Conservation (phyloP, 2,888 invertebrate species). For the Tenthredo distinguenda region DNA sequence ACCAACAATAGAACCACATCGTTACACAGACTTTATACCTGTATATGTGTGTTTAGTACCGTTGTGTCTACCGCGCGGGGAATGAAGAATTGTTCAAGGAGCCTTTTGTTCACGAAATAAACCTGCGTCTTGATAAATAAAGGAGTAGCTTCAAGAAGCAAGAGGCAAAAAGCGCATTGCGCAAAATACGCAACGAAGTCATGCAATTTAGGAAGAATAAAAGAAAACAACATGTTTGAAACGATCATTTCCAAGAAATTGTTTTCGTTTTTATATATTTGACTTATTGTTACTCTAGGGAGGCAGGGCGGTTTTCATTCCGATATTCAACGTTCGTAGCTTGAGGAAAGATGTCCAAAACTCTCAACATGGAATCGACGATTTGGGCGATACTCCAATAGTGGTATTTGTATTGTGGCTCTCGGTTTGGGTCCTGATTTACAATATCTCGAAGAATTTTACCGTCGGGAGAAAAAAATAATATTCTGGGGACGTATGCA, state of each 20-base stretch:
- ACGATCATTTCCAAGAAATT: neutral
- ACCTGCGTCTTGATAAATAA: conserved; percentile 33
- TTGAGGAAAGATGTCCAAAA: conserved; percentile 60
- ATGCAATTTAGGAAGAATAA: neutral
- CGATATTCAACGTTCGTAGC: neutral
- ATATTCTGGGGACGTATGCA: conserved; percentile 84
- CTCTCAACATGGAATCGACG: conserved; percentile 79
- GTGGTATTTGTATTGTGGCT: conserved; percentile 82
- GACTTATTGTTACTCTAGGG: neutral
- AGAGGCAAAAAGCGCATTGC: conserved; percentile 9
- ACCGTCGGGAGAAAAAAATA: conserved; percentile 83
- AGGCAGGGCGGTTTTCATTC: neutral
- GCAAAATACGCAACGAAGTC: neutral
- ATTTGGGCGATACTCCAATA: conserved; percentile 80
- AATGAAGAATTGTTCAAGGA: conserved; percentile 29
- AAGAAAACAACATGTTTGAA: neutral
- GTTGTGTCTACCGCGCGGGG: conserved; percentile 1
- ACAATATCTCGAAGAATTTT: conserved; percentile 80
- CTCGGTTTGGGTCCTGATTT: conserved; percentile 81
- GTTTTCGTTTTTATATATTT: neutral
- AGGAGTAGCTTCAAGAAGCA: conserved; percentile 8
- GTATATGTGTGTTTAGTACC: neutral
- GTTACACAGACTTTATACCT: neutral
- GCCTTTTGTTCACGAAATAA: conserved; percentile 29
- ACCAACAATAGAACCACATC: neutral